Percentiles rank a stretch among this genome's conserved stretches.
Conservation (phyloP, 2,113 vertebrate genomes). For the Perognathus longimembris region DNA sequence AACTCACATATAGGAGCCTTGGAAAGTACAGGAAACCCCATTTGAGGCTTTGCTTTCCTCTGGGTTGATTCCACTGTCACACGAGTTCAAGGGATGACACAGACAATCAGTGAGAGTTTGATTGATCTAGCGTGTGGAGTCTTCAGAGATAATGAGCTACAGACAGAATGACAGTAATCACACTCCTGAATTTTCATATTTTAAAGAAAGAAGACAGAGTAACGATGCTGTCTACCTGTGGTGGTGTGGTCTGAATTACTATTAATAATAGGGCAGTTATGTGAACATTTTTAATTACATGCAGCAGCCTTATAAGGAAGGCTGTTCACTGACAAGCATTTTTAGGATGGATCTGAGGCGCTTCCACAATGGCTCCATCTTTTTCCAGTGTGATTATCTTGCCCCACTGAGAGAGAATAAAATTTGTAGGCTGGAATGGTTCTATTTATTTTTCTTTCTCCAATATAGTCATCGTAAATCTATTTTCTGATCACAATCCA, state of each 20-base stretch:
- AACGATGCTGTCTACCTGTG: neutral
- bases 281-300: neutral
- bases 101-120: neutral
- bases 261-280: neutral
- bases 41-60: neutral
- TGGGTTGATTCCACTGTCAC: neutral
- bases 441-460: neutral
- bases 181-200: neutral
- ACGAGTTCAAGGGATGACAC: neutral
- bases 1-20: neutral
- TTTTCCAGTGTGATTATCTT: neutral
- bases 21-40: neutral
- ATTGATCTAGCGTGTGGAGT: neutral
- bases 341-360: neutral
- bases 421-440: neutral
- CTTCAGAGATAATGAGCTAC: neutral
- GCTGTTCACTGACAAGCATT: neutral
- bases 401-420: neutral
- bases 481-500: neutral
- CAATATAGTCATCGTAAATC: neutral
- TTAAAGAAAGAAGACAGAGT: neutral
- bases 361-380: neutral
- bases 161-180: conserved; percentile 36
- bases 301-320: neutral
- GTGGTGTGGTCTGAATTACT: neutral